A percentile compares a stretch with the other conserved stretches of the same genome.
Conservation (phyloP, 1,140 invertebrate genomes). For the Fopius arisanus region DNA sequence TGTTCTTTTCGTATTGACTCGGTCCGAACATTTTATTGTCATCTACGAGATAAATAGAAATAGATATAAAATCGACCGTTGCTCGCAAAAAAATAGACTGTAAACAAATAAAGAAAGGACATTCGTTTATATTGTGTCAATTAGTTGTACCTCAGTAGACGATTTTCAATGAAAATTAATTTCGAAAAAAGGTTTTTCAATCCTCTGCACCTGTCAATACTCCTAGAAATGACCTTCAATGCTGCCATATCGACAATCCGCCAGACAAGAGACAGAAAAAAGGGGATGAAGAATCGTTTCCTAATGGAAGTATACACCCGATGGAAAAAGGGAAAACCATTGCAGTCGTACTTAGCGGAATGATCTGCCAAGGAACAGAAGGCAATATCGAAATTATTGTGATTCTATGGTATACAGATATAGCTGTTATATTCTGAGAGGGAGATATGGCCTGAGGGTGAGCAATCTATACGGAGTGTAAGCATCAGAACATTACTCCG, state of each 20-base stretch:
- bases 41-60: no score
- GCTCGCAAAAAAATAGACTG: no score
- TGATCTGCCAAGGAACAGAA: constrained; percentile 58
- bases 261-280: not conserved
- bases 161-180: no score
- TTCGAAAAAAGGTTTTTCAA: no score
- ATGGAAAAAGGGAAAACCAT: not conserved
- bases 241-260: not conserved
- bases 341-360: constrained; percentile 55
- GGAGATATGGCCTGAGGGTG: constrained; percentile 50
- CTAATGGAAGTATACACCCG: not conserved
- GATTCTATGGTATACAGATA: constrained; percentile 44
- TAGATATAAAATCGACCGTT: no score
- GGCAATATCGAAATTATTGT: constrained; percentile 65
- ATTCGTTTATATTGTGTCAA: no score
- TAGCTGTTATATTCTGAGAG: constrained; percentile 20
- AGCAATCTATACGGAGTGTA: constrained; percentile 59
- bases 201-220: no score
- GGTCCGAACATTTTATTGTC: no score
- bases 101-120: no score
- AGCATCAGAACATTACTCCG: constrained; percentile 54
- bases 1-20: no score
- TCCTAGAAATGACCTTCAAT: no score
- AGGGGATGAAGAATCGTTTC: not conserved
- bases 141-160: no score